Evolutionary conservation across 2,888 invertebrate species (phyloP), one percentile per base, ranked within the genome.

Genomic region (Oxyscelio sp.): DNA sequence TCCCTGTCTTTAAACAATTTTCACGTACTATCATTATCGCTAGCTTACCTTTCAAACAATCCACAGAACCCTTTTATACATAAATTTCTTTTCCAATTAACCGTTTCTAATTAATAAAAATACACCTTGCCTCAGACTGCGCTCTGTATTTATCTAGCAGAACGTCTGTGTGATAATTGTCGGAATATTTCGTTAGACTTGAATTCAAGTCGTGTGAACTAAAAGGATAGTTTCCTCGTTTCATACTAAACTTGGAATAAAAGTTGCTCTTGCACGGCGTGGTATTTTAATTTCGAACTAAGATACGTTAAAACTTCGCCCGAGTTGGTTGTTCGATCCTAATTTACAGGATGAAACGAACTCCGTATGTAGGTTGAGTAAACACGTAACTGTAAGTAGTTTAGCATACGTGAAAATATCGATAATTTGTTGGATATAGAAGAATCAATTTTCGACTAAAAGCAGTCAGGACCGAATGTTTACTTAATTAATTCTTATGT

Each of bases 211-310:
- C 77, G 66, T 59, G 24, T 24, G 15, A 27, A 45, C 38, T 56
- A 48, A 56, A 66, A 58, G 40, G 66, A 77, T 75, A 65, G 50
- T 78, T 77, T 31, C 38, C 52, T 43, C 68, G 22, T 52, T 68
- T 34, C 15, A 45, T 27, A 63, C 61, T 17, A 27, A 79, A 59
- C 59, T 65, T 58, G 58, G 24, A 52, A 73, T 70, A 74, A 66
- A 82, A 75, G 74, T 81, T 81, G 27, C 13, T 52, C 40, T 13
- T 45, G 56, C 56, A 22, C 43, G 13, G 40, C 65, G 21, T 48
- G 66, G 58, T 61, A 75, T 65, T 79, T 81, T 81, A 74, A 81
- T 81, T 81, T 45, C 40, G 24, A 73, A 65, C 66, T 68, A 68
- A 74, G 43, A 52, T 68, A 65, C 58, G 71, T 40, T 81, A 54